Evolutionary conservation across 37 sponge, comb jelly and placozoan genomes (phyloP).

Genomic region (Theonella swinhoei): DNA sequence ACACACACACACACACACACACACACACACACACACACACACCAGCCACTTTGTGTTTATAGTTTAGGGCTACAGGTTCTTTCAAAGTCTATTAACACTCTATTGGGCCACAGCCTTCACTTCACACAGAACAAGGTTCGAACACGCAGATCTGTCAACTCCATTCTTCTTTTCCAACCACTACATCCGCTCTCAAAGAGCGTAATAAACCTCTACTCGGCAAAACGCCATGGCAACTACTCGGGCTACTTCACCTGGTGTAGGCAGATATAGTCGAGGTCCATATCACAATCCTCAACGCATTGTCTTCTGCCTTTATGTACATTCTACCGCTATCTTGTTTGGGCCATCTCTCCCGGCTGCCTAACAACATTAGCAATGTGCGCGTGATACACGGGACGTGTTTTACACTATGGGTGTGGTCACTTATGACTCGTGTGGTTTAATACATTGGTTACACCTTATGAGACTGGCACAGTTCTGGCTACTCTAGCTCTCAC

Average conservation of each 20-base stretch:
- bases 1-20: constrained; percentile 7
- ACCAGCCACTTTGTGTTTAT: neutral
- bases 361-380: no score
- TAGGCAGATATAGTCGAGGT: neutral
- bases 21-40: neutral
- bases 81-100: neutral
- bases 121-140: neutral
- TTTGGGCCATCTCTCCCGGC: no score
- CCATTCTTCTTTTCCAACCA: no score
- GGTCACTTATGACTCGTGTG: no score
- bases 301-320: neutral
- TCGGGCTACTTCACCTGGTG: neutral
- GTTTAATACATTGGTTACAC: no score
- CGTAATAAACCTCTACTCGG: neutral
- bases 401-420: no score
- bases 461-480: no score
- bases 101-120: neutral
- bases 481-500: no score
- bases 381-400: no score
- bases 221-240: no score
- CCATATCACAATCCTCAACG: neutral
- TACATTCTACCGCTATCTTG: no score
- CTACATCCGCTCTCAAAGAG: neutral
- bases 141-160: no score
- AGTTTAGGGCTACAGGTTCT: neutral